These are phyloP conservation scores for Sitophilus oryzae DNA, from an alignment of 1,140 invertebrate genomes.

Conservation along the genomic window DNA sequence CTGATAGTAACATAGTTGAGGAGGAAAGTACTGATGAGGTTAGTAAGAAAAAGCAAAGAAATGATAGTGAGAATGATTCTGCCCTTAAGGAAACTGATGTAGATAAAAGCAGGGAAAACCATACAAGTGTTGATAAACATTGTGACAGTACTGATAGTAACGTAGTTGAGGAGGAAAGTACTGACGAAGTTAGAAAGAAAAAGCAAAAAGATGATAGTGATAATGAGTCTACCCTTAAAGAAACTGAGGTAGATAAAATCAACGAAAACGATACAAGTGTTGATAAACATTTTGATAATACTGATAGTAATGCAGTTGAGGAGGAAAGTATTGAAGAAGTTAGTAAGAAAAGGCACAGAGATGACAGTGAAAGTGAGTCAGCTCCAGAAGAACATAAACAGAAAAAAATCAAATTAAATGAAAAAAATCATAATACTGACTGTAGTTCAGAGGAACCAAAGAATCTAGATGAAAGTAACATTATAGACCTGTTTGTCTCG, in stretches of 20 bases:
- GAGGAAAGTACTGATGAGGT: neutral
- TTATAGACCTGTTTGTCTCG: no score
- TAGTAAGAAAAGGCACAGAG: no score
- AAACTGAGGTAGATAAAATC: neutral
- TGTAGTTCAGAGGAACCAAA: no score
- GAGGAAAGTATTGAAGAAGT: no score
- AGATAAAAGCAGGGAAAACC: neutral
- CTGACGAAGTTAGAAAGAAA: neutral
- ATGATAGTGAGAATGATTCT: neutral
- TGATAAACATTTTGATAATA: neutral
- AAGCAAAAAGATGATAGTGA: slow-evolving; percentile 1
- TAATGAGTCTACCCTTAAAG: neutral
- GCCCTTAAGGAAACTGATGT: neutral
- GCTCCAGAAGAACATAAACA: no score
- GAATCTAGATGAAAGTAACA: no score
- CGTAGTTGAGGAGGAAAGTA: neutral
- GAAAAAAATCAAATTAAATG: no score
- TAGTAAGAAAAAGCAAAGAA: neutral
- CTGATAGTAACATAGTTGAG: neutral
- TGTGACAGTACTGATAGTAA: neutral
- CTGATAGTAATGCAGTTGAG: no score
- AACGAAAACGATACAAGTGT: neutral
- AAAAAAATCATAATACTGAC: no score
- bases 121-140: neutral
- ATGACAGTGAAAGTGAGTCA: no score